These are phyloP conservation scores for Acronicta alni DNA, from an alignment of 2,888 invertebrate species.

Conservation along the genomic window DNA sequence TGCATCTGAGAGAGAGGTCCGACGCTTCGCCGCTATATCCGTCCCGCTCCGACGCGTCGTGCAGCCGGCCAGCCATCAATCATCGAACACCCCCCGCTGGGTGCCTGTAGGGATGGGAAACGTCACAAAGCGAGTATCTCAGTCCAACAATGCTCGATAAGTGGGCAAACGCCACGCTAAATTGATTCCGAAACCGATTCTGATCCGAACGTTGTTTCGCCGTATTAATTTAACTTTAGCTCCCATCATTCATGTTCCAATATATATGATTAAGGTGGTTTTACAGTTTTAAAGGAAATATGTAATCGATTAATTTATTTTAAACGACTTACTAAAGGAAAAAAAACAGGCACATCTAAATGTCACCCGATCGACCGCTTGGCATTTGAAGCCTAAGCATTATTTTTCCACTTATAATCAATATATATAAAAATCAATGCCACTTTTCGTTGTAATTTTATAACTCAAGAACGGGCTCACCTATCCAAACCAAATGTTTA, in stretches of 20 bases:
- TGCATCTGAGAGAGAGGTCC: slow-evolving; percentile 71
- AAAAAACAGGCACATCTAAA: slow-evolving; percentile 39
- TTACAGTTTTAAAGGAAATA: slow-evolving; percentile 18
- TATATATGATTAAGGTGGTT: slow-evolving; percentile 24
- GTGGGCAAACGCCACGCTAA: slow-evolving; percentile 85
- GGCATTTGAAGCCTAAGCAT: slow-evolving; percentile 14
- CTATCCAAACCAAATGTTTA: no score
- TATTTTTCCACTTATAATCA: no score
- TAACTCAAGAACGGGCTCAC: no score
- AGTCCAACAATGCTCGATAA: slow-evolving; percentile 85
- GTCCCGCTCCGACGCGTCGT: slow-evolving; percentile 70
- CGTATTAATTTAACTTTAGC: slow-evolving; percentile 68
- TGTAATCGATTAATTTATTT: slow-evolving; percentile 15
- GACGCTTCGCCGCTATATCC: slow-evolving; percentile 59
- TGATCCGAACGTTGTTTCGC: slow-evolving; percentile 75
- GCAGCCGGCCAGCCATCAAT: slow-evolving; percentile 87
- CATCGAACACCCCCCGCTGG: slow-evolving; percentile 87
- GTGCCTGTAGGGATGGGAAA: slow-evolving; percentile 85
- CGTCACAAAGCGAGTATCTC: slow-evolving; percentile 82
- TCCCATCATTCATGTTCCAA: slow-evolving; percentile 40
- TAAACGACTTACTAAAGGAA: slow-evolving; percentile 27
- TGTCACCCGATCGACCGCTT: slow-evolving; percentile 24
- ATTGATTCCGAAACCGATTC: slow-evolving; percentile 82
- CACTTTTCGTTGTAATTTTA: no score
- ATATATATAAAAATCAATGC: no score